Conservation (phyloP, 30 jellyfish, hydroid and myxozoan species). For the Aurelia aurita complex sp. Pacific region DNA sequence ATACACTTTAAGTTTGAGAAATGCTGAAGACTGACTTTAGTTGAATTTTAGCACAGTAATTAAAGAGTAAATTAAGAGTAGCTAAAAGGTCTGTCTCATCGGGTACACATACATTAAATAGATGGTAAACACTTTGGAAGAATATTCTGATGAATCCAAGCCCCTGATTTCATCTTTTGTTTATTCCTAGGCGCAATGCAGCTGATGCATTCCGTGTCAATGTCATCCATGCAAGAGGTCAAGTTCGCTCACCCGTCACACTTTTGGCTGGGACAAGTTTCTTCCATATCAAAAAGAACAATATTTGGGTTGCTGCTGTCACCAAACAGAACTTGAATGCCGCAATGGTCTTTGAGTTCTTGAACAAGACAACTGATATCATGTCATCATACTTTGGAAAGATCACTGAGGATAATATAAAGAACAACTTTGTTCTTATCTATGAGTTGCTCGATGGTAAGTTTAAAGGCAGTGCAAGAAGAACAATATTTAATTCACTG, state of each 20-base stretch:
- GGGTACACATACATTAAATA: too few species aligned
- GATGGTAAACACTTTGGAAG: too few species aligned
- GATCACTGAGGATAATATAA: constrained; percentile 87
- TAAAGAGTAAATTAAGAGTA: too few species aligned
- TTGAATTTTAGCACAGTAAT: too few species aligned
- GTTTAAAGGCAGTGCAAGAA: not conserved
- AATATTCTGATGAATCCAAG: too few species aligned
- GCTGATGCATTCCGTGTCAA: constrained; percentile 97
- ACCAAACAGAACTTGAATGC: constrained; percentile 92
- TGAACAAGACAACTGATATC: constrained; percentile 80
- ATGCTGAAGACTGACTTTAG: too few species aligned
- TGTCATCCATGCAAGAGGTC: constrained; percentile 95
- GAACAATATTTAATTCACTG: too few species aligned
- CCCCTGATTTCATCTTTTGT: too few species aligned
- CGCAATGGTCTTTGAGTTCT: constrained; percentile 94
- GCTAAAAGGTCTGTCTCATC: too few species aligned
- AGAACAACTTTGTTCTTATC: constrained; percentile 85
- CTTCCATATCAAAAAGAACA: constrained; percentile 88
- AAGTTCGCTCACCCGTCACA: constrained; percentile 96
- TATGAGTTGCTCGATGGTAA: constrained; percentile 95
- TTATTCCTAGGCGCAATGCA: constrained; percentile 79
- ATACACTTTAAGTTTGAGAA: too few species aligned
- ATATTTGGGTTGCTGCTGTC: constrained; percentile 94
- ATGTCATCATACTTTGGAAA: constrained; percentile 93
- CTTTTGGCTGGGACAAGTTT: constrained; percentile 91